Percentiles rank a stretch among this genome's conserved stretches.
These are phyloP conservation scores for Bugulina stolonifera DNA, from an alignment of 2,888 invertebrate genomes.

Conservation along the genomic window DNA sequence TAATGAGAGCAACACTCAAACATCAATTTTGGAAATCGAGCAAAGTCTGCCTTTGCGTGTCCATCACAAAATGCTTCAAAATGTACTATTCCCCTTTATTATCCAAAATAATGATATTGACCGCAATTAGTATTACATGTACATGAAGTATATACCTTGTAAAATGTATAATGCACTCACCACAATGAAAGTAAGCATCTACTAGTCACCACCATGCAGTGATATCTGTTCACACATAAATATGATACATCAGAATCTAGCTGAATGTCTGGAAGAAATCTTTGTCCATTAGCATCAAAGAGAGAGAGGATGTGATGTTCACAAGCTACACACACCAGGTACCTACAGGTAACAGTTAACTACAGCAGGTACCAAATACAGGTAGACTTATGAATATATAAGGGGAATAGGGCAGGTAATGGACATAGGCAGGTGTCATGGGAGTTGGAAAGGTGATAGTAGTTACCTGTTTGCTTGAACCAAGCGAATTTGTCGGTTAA, in stretches of 20 bases:
- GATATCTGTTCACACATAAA: constrained; percentile 56
- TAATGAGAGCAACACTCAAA: too few species aligned
- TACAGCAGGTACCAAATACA: too few species aligned
- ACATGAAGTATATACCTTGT: too few species aligned
- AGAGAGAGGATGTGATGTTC: constrained; percentile 65
- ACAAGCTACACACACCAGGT: constrained; percentile 63
- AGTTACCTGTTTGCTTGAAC: constrained; percentile 10
- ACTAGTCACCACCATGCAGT: constrained; percentile 59
- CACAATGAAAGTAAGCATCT: constrained; percentile 53
- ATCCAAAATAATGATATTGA: too few species aligned
- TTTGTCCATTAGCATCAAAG: constrained; percentile 56
- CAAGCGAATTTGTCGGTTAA: neutral
- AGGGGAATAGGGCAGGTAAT: constrained; percentile 12
- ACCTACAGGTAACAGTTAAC: too few species aligned
- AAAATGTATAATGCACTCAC: too few species aligned
- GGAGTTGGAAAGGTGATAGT: neutral
- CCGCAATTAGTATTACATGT: too few species aligned
- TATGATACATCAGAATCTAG: constrained; percentile 61
- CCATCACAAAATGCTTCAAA: too few species aligned
- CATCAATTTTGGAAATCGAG: too few species aligned
- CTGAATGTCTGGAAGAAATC: constrained; percentile 58
- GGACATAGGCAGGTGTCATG: neutral
- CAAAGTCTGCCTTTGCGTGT: too few species aligned
- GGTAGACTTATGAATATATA: too few species aligned
- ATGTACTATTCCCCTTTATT: too few species aligned